phyloP scores from a whole-genome alignment of 1,140 invertebrate genomes.

The Drosophila teissieri region DNA sequence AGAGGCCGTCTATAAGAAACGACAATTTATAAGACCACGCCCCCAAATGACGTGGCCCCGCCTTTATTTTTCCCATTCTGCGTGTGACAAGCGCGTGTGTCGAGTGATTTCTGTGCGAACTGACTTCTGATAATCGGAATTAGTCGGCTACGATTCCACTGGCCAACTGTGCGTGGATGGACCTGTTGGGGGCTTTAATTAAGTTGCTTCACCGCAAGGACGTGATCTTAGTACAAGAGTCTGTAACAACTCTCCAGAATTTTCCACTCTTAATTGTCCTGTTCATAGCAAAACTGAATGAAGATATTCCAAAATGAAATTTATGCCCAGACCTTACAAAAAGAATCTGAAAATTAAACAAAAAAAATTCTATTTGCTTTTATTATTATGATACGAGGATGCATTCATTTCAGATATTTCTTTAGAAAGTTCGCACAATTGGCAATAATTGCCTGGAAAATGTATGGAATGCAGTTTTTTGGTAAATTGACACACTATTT shows the following conservation, averaged over 20 bases:
- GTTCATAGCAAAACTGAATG: not conserved
- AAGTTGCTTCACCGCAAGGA: constrained; percentile 47
- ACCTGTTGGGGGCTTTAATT: constrained; percentile 60
- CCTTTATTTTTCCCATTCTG: constrained; percentile 48
- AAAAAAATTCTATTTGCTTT: too few relatives aligned
- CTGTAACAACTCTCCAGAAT: too few relatives aligned
- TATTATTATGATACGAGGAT: too few relatives aligned
- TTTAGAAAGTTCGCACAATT: too few relatives aligned
- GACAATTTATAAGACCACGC: constrained; percentile 65
- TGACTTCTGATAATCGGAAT: constrained; percentile 56
- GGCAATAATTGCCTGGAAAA: too few relatives aligned
- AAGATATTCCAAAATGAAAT: too few relatives aligned
- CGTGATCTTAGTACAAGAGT: not conserved
- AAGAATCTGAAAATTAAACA: too few relatives aligned
- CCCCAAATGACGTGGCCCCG: constrained; percentile 25
- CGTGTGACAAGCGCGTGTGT: constrained; percentile 67
- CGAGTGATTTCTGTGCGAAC: constrained; percentile 66
- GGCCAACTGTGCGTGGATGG: constrained; percentile 6
- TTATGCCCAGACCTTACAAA: too few relatives aligned
- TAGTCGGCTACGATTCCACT: constrained; percentile 17
- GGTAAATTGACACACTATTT: too few relatives aligned
- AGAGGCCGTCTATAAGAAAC: constrained; percentile 60
- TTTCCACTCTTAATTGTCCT: not conserved
- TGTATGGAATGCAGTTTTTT: too few relatives aligned
- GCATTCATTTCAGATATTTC: too few relatives aligned